Base-by-base conservation (phyloP, 2,113 vertebrate species). In the Epinephelus moara region DNA sequence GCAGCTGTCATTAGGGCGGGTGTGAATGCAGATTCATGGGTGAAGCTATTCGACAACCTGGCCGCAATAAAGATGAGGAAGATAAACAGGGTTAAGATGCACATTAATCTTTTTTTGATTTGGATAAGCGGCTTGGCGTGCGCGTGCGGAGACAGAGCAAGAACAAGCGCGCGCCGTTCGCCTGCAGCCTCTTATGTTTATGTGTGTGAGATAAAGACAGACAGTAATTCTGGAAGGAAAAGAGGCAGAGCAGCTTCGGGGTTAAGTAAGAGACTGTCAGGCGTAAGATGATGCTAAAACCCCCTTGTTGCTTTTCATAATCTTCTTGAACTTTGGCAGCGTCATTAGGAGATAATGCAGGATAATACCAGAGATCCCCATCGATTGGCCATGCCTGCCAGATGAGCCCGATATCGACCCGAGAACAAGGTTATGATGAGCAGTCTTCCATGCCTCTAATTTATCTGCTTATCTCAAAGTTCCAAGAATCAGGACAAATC, bases 281-380 rank as follows among this genome's bases (percentile, higher is more conserved):
- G 64, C 69, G 52, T 80, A 33, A 82, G 77, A 86, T 68, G 71
- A 90, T 57, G 63, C 69, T 86, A 90, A 91, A 92, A 45, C 42
- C 63, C 87, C 82, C 66, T 78, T 88, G 89, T 93, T 91, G 88
- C 42, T 88, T 90, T 88, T 88, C 69, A 85, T 93, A 91, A 93
- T 93, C 86, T 92, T 75, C 73, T 78, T 89, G 85, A 93, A 92
- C 90, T 91, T 89, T 91, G 86, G 70, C 86, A 81, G 83, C n/a
- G 72, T 88, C 85, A 82, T 91, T 89, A 88, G 68, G 49, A 80
- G 85, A 90, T 93, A 84, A 90, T 75, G 68, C 49, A 64, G 82
- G 80, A 90, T 88, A 84, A 88, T 75, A 66, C 84, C 62, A 70
- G 75, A 88, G 82, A 90, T 88, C 82, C 75, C 19, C 76, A 88